Base-by-base conservation (phyloP, 2,797 vertebrate genomes). In the Sebastes alutus region DNA sequence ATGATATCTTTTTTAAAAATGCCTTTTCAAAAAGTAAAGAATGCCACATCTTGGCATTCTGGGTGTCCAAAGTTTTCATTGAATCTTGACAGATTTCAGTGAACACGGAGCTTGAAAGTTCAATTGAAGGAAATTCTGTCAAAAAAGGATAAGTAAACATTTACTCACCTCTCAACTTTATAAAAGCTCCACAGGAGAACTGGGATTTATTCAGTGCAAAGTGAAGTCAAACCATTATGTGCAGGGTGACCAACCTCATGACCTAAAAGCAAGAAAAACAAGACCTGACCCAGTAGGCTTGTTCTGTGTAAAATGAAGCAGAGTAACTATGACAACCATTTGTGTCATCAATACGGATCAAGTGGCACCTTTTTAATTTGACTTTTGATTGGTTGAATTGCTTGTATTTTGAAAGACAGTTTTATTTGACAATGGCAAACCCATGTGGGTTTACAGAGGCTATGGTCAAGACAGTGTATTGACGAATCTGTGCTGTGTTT, bases 401-500 rank as follows among this genome's bases (percentile, higher is more conserved):
- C 3, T 20, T 16, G 1, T 29, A 3, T 29, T 54, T 23, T 71
- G 1, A 58, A 77, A 58, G 56, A 2, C n/a, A 7, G 12, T 59
- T 52, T 35, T 27, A 25, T 33, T n/a, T 32, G 38, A 12, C 55
- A 12, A 7, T n/a, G 38, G 22, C 11, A 32, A 35, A 49, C 64
- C n/a, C 7, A 10, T 27, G 5, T 16, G 23, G 9, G 66, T 12
- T 70, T 33, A 18, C 14, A 75, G 11, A 46, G 29, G 49, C 54
- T 8, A 8, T 30, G 2, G 9, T 59, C 32, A 56, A 66, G 61
- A 42, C 42, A 7, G 10, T n/a, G 12, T 42, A 29, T 29, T 81
- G 38, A 74, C 70, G 38, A n/a, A 65, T 69, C 25, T 25, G 54
- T 71, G 30, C 46, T 22, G 29, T 30, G 67, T 65, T 83, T 71